Conservation (phyloP, 2,113 vertebrate genomes). For the Lophochroa leadbeateri region DNA sequence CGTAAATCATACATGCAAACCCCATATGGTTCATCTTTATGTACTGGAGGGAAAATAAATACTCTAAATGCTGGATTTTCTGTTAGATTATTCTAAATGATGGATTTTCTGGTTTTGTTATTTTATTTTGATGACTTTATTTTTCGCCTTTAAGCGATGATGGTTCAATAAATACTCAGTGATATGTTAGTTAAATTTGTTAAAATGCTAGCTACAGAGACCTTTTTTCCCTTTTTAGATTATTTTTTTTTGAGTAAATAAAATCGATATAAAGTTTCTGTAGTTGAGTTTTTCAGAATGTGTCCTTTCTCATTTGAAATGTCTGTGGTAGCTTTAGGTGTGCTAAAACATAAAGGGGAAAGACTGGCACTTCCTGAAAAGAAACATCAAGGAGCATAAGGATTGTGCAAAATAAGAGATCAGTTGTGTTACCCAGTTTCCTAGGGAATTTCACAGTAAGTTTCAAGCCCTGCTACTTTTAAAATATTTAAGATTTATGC, state of each 20-base stretch:
- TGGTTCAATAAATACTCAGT: background rate
- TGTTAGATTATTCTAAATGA: background rate
- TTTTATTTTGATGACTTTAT: background rate
- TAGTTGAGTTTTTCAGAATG: background rate
- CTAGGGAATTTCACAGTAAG: background rate
- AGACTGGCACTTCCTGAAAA: background rate
- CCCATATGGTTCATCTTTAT: background rate
- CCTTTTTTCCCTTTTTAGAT: background rate
- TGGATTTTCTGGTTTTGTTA: background rate
- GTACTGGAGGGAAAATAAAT: background rate
- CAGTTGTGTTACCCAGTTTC: background rate
- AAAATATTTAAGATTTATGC: background rate
- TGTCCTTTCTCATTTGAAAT: background rate
- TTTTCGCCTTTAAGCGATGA: background rate
- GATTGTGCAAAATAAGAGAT: background rate
- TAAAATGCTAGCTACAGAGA: background rate
- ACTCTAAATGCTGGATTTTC: background rate
- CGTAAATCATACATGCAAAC: background rate
- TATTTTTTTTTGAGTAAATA: background rate
- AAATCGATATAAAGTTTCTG: background rate
- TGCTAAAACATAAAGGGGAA: background rate
- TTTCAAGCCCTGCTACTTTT: background rate
- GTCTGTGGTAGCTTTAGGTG: background rate
- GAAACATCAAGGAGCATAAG: background rate
- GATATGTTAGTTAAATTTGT: background rate